These are phyloP conservation scores for Microctenopoma stevenorrisi DNA, from an alignment of 2,797 vertebrate genomes.

Conservation along the genomic window DNA sequence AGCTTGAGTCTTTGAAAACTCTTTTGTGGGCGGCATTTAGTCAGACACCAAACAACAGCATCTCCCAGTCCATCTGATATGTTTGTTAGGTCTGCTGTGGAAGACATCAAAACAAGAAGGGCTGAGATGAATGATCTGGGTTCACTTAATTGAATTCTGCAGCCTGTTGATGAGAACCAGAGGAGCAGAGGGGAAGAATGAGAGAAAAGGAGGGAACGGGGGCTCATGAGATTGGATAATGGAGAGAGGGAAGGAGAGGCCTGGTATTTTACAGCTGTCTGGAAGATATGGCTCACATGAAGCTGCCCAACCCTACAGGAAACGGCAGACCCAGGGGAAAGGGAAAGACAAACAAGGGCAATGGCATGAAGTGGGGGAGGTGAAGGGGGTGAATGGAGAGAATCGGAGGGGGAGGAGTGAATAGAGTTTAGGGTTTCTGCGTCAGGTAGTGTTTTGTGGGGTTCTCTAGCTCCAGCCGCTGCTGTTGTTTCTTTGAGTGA, in stretches of 20 bases:
- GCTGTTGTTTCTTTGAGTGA: conserved; percentile 57
- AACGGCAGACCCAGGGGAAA: conserved; percentile 84
- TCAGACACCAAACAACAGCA: conserved; percentile 57
- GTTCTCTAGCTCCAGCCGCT: conserved; percentile 59
- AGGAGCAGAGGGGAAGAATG: conserved; percentile 53
- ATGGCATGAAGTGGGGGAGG: conserved; percentile 70
- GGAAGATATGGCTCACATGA: conserved; percentile 85
- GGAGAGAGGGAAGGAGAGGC: conserved; percentile 64
- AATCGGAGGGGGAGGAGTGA: conserved; percentile 71
- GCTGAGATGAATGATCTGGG: conserved; percentile 71
- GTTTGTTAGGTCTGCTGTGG: conserved; percentile 67
- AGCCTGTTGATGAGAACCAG: conserved; percentile 78
- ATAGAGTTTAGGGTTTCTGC: conserved; percentile 72
- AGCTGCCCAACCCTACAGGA: conserved; percentile 86
- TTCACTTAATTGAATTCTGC: conserved; percentile 76
- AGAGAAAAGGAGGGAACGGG: conserved; percentile 58
- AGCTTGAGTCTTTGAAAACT: conserved; percentile 39
- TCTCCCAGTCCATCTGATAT: conserved; percentile 59
- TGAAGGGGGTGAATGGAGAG: conserved; percentile 54
- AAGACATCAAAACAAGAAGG: conserved; percentile 72
- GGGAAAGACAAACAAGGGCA: conserved; percentile 88
- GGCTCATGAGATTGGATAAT: conserved; percentile 56
- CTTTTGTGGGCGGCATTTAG: conserved; percentile 37
- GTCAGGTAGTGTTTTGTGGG: conserved; percentile 78
- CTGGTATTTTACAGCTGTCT: conserved; percentile 84